These are phyloP conservation scores for Mimachlamys varia DNA, from an alignment of 2,888 invertebrate species.

Conservation along the genomic window DNA sequence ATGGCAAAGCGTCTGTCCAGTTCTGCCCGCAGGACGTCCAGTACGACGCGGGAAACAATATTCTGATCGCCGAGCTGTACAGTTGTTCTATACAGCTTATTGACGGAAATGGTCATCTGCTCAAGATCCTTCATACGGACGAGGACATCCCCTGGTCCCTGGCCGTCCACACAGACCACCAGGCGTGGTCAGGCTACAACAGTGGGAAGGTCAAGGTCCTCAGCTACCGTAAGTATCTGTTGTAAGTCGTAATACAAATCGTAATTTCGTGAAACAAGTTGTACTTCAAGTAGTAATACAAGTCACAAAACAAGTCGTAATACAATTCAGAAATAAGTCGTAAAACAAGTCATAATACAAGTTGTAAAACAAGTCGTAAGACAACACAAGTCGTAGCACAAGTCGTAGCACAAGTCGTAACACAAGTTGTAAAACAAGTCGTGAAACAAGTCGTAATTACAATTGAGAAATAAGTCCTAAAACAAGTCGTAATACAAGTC, in stretches of 20 bases:
- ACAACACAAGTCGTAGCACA: no score
- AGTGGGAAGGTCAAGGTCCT: background rate
- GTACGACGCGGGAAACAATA: background rate
- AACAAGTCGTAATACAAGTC: no score
- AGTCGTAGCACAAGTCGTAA: no score
- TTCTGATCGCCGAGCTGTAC: background rate
- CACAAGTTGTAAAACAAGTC: no score
- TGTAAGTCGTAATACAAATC: background rate
- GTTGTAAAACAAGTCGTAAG: no score
- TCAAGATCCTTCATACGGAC: constrained; percentile 9
- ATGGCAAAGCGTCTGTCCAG: background rate
- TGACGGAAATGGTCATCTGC: background rate
- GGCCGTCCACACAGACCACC: background rate
- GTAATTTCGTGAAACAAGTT: no score
- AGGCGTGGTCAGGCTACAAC: constrained; percentile 21
- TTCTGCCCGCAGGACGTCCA: constrained; percentile 5
- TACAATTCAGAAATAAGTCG: no score
- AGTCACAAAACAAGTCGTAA: no score
- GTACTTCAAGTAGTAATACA: no score
- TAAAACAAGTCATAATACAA: no score
- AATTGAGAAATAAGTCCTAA: no score
- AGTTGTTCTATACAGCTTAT: background rate
- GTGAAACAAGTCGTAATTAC: no score
- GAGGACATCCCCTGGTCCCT: constrained; percentile 4
- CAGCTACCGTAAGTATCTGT: constrained; percentile 4